Base-by-base conservation (phyloP, 53 echinoderm and acorn worm species). In the Arbacia lixula region DNA sequence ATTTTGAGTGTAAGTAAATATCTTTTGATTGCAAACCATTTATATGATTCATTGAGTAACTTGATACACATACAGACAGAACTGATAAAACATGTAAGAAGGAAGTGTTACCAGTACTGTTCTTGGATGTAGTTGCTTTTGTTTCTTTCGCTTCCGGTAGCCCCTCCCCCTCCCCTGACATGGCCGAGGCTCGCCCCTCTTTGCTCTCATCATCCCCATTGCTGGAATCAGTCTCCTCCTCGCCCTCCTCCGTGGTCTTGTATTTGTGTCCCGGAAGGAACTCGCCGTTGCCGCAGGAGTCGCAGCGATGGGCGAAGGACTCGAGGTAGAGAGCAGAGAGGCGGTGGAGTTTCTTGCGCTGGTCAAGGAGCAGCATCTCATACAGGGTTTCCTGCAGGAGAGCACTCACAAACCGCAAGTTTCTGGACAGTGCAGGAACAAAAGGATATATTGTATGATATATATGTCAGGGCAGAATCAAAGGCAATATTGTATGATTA, bases 321-420 rank as follows among this genome's bases (percentile, higher is more conserved):
- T 99, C 99, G 16, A 99, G 85, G 79, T 73, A 99, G 73, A 90
- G 80, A 0, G 99, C 99, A 29, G 99, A 85, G 9, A 84, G 83
- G 2, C 90, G 90, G 40, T 99, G 99, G 16, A 99, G 94, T 26
- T 90, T 92, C 39, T 89, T 86, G n/a, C 90, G 88, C 66, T 99
- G 99, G 56, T 99, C 89, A 6, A 76, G 68, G 24, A 99, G 87
- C 39, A 99, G 90, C 74, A 99, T 72, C 30, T 84, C 90, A 76
- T 90, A 94, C 19, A 94, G 94, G 6, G 94, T 94, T 71, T 99
- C 99, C 33, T 94, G 99, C 77, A 99, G 88, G 58, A 99, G 85
- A 17, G 94, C 84, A 24, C 90, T 92, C 19, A 90, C 92, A 60
- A 99, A 99, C 24, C 91, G 92, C 79, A 99, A 58, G 41, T 90